Evolutionary conservation across 2,888 invertebrate species (phyloP).

Genomic region (Brenthis daphne): DNA sequence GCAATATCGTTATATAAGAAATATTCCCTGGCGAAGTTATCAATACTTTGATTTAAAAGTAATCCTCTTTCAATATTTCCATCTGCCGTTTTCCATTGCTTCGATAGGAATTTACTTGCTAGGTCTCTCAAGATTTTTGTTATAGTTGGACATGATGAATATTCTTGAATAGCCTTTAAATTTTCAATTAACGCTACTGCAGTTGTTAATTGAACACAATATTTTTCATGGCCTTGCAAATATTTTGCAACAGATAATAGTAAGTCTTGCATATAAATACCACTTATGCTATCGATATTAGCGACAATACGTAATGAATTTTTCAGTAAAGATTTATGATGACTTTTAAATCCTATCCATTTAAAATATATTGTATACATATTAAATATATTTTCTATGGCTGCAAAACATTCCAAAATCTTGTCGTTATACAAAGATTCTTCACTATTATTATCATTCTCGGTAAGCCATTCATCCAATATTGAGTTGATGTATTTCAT

Average conservation of each 20-base stretch:
- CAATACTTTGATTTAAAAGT: conserved; percentile 83
- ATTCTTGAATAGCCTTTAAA: conserved; percentile 72
- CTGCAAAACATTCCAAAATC: conserved; percentile 61
- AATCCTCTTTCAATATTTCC: conserved; percentile 85
- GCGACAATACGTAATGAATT: conserved; percentile 67
- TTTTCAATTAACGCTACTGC: conserved; percentile 80
- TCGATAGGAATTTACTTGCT: conserved; percentile 79
- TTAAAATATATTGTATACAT: conserved; percentile 83
- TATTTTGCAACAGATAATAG: conserved; percentile 61
- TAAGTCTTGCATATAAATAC: conserved; percentile 62
- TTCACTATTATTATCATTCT: conserved; percentile 51
- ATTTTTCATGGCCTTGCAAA: conserved; percentile 72
- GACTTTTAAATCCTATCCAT: conserved; percentile 84
- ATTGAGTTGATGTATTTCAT: conserved; percentile 54
- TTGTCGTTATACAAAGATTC: conserved; percentile 52
- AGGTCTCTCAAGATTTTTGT: conserved; percentile 71
- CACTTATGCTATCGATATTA: conserved; percentile 51
- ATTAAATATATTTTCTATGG: conserved; percentile 80
- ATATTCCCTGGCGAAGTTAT: conserved; percentile 85
- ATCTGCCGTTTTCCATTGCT: conserved; percentile 86
- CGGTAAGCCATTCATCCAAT: conserved; percentile 52
- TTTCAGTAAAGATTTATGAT: conserved; percentile 61
- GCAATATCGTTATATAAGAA: conserved; percentile 82
- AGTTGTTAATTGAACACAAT: conserved; percentile 79
- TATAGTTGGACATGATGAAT: conserved; percentile 64